These are phyloP conservation scores for Marmota monax DNA, from an alignment of 2,113 vertebrate species.

Conservation along the genomic window DNA sequence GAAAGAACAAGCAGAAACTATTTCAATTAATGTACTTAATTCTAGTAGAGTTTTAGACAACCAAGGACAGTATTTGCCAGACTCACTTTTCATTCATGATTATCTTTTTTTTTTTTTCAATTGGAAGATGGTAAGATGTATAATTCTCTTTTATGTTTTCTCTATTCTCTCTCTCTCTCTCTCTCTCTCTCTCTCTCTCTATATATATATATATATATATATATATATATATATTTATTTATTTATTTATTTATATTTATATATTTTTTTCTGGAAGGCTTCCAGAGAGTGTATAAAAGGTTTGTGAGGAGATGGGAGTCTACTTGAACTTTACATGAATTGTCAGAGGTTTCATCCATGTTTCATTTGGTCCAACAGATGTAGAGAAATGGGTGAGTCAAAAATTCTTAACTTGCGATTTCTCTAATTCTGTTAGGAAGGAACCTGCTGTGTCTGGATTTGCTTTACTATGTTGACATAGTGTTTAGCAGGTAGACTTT, in stretches of 20 bases:
- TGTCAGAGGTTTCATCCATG: neutral
- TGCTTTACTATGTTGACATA: neutral
- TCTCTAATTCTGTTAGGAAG: neutral
- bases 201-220: too few species aligned
- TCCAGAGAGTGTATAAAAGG: neutral
- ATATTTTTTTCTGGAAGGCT: neutral
- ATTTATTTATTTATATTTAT: too few species aligned
- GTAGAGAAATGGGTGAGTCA: neutral
- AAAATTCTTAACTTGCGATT: neutral
- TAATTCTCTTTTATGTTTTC: neutral
- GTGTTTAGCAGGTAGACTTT: neutral
- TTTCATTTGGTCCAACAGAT: neutral
- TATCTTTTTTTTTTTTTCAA: slow-evolving; percentile 17
- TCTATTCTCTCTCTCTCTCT: too few species aligned
- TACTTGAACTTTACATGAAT: neutral
- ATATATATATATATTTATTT: too few species aligned
- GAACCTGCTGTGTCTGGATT: neutral
- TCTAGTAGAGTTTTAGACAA: slow-evolving; percentile 2
- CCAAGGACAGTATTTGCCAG: neutral
- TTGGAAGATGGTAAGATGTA: neutral
- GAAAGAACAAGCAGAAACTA: slow-evolving; percentile 2
- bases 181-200: too few species aligned
- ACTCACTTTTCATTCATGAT: neutral
- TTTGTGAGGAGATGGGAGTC: neutral
- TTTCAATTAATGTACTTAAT: slow-evolving; percentile 31